Conservation (phyloP, 2,797 vertebrate species). For the Melanotaenia parkinsoni region DNA sequence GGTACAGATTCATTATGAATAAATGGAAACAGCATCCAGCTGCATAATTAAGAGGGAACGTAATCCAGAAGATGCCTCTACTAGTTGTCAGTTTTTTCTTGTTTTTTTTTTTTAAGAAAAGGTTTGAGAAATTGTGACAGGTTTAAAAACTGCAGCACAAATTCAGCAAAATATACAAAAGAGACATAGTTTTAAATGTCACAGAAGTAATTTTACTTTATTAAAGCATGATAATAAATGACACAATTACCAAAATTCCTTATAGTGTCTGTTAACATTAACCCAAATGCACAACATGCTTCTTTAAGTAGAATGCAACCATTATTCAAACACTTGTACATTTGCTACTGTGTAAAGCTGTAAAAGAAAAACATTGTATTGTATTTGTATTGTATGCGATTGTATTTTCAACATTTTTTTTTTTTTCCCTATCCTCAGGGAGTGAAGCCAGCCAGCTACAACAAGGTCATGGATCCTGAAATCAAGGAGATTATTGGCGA, state of each 20-base stretch:
- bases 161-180: neutral
- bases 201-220: neutral
- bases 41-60: constrained; percentile 36
- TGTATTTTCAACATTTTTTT: constrained; percentile 34
- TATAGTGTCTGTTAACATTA: neutral
- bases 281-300: neutral
- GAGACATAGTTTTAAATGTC: neutral
- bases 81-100: neutral
- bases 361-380: no score
- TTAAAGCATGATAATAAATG: neutral
- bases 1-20: constrained; percentile 32
- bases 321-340: neutral
- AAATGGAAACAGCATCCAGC: constrained; percentile 19
- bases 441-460: constrained; percentile 98
- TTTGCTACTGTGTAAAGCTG: neutral
- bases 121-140: neutral
- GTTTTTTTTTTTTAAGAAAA: constrained; percentile 11
- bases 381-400: no score
- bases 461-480: constrained; percentile 97
- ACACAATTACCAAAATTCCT: neutral
- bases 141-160: neutral
- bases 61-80: constrained; percentile 25
- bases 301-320: neutral
- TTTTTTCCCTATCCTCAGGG: constrained; percentile 82
- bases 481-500: constrained; percentile 99